Base-by-base conservation (phyloP, 2,888 invertebrate genomes). In the Busseola fusca region DNA sequence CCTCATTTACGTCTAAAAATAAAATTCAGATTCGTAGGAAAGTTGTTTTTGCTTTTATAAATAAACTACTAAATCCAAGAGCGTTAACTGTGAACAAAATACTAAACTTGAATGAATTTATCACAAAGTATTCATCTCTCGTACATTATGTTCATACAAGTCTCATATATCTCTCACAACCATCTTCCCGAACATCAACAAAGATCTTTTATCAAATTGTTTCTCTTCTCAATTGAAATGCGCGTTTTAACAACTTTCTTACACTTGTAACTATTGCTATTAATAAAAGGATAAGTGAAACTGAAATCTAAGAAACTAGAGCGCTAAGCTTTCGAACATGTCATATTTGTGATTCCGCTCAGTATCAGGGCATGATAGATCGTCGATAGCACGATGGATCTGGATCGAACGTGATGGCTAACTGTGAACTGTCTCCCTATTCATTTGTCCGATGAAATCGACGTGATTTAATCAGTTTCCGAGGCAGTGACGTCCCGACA, bases 401-500 rank as follows among this genome's bases (percentile, higher is more conserved):
- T 92, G 91, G 93, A 91, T 86, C 93, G 88, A 87, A 88, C 91
- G 93, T 93, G 93, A 93, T 92, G 89, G 85, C 83, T 91, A 92
- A 93, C 91, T 90, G 93, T 91, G 90, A 90, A 87, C 88, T 87
- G 89, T 85, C 89, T 88, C 87, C 76, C 90, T 84, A 89, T 91
- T 92, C 91, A 92, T 92, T 93, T 91, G 92, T 91, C 91, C 86
- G 92, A 92, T 90, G 91, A 92, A 92, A 91, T 92, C 93, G 92
- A 94, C 93, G 93, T 94, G 94, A 95, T 95, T 93, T 92, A 95
- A 95, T 95, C 95, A 94, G 93, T 91, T 92, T 91, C 88, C 89
- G 87, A 91, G 84, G 88, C 91, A 90, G 88, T 87, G 93, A 91
- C 89, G 92, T 92, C 91, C 93, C 90, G 93, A 92, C 92, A 91